These are phyloP conservation scores for Volucella inanis DNA, from an alignment of 2,888 invertebrate genomes.

Conservation along the genomic window DNA sequence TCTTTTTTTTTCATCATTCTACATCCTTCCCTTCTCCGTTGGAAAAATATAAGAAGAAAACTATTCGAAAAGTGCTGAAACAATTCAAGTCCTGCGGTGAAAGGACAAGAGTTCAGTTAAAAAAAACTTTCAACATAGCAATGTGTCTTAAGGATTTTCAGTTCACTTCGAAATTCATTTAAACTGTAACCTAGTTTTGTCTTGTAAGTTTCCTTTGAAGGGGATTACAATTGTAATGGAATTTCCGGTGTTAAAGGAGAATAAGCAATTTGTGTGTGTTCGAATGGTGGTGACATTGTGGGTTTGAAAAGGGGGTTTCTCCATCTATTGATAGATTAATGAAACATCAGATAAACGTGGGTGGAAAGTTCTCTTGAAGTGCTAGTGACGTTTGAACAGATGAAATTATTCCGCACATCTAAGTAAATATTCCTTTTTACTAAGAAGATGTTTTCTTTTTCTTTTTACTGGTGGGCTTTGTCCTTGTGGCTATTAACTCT, in stretches of 20 bases:
- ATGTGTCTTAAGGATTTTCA: slow-evolving; percentile 62
- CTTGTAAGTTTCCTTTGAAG: slow-evolving; percentile 46
- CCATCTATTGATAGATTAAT: slow-evolving; percentile 28
- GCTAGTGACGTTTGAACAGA: slow-evolving; percentile 46
- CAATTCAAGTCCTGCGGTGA: slow-evolving; percentile 57
- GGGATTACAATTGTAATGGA: slow-evolving; percentile 64
- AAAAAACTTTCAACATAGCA: slow-evolving; percentile 47
- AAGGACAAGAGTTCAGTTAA: slow-evolving; percentile 49
- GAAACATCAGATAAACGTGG: slow-evolving; percentile 31
- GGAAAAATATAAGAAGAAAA: not conserved
- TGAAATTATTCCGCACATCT: slow-evolving; percentile 61
- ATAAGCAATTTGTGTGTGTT: slow-evolving; percentile 28
- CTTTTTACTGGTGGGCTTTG: slow-evolving; percentile 1
- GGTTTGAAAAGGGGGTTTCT: not conserved
- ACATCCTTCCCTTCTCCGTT: not conserved
- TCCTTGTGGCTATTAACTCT: slow-evolving; percentile 35
- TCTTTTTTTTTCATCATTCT: slow-evolving; percentile 2
- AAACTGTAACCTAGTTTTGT: slow-evolving; percentile 50
- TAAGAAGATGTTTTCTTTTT: slow-evolving; percentile 28
- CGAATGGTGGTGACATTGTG: not conserved
- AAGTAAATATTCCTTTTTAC: slow-evolving; percentile 67
- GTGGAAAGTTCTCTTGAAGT: slow-evolving; percentile 48
- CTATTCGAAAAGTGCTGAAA: slow-evolving; percentile 59
- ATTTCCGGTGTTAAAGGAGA: slow-evolving; percentile 31
- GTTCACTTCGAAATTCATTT: slow-evolving; percentile 37